Evolutionary conservation across 2,888 invertebrate species (phyloP).

Genomic region (Oegoconia quadripuncta): DNA sequence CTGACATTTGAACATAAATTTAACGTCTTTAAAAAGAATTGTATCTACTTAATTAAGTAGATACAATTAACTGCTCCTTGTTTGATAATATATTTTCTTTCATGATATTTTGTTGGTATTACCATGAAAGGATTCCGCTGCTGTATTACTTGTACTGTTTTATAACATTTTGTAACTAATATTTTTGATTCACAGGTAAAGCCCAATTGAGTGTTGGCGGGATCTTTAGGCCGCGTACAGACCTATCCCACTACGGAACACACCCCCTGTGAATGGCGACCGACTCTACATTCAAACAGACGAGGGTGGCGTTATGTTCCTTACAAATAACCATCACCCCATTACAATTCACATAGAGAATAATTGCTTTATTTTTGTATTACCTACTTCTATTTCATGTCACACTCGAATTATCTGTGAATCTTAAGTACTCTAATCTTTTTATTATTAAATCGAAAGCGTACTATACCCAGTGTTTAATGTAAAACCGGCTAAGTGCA

Average conservation of each 20-base stretch:
- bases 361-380: constrained; percentile 46
- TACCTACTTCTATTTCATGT: constrained; percentile 12
- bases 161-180: not conserved
- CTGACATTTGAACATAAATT: no score
- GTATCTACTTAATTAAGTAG: no score
- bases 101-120: no score
- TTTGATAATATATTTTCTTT: no score
- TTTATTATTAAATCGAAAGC: constrained; percentile 9
- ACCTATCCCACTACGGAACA: constrained; percentile 28
- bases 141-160: no score
- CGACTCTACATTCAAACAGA: constrained; percentile 8
- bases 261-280: constrained; percentile 21
- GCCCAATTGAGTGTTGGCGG: constrained; percentile 66
- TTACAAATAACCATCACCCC: constrained; percentile 43
- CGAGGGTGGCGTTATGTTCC: constrained; percentile 23
- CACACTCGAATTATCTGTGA: not conserved
- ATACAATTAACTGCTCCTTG: no score
- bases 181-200: constrained; percentile 51
- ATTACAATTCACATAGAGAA: constrained; percentile 23
- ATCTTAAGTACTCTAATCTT: not conserved
- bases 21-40: no score
- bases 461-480: constrained; percentile 26
- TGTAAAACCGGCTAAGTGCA: constrained; percentile 55
- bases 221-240: constrained; percentile 35
- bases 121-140: no score